Conservation (phyloP, 2,113 vertebrate species). For the Gambusia holbrooki region DNA sequence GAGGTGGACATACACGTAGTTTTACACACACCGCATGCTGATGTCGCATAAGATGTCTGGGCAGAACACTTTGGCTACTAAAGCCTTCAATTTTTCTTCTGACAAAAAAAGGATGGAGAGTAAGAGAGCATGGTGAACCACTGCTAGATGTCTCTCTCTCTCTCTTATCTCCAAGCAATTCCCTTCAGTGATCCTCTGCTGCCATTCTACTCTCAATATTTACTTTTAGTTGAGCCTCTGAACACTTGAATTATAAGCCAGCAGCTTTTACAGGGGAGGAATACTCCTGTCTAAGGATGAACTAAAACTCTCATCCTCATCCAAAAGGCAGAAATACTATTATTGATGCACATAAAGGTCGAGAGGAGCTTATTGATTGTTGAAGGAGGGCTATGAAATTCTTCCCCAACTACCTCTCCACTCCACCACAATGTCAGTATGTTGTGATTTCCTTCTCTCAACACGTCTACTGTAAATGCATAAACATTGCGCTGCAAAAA, state of each 20-base stretch:
- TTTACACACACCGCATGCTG: conserved; percentile 50
- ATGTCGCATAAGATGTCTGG: conserved; percentile 46
- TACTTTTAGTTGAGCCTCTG: conserved; percentile 44
- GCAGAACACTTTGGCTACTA: conserved; percentile 16
- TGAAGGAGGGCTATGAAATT: conserved; percentile 44
- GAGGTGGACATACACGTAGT: conserved; percentile 46
- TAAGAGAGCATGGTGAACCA: not conserved
- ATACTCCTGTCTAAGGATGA: conserved; percentile 53
- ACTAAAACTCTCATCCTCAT: conserved; percentile 49
- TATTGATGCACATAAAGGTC: conserved; percentile 72
- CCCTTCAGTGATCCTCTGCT: conserved; percentile 21
- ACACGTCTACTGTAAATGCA: conserved; percentile 30
- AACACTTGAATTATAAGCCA: conserved; percentile 50
- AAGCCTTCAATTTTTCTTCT: conserved; percentile 20
- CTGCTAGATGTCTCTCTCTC: conserved; percentile 9
- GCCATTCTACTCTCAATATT: conserved; percentile 45
- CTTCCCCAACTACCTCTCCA: not conserved
- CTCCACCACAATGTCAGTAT: conserved; percentile 28
- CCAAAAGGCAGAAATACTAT: conserved; percentile 68
- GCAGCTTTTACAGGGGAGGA: conserved; percentile 53
- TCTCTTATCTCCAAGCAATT: conserved; percentile 9
- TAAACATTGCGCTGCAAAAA: conserved; percentile 7
- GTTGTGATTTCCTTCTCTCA: conserved; percentile 21
- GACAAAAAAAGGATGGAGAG: conserved; percentile 20
- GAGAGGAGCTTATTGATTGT: conserved; percentile 69